Base-by-base conservation (phyloP, 2,888 invertebrate species). In the Chrysomela aeneicollis region DNA sequence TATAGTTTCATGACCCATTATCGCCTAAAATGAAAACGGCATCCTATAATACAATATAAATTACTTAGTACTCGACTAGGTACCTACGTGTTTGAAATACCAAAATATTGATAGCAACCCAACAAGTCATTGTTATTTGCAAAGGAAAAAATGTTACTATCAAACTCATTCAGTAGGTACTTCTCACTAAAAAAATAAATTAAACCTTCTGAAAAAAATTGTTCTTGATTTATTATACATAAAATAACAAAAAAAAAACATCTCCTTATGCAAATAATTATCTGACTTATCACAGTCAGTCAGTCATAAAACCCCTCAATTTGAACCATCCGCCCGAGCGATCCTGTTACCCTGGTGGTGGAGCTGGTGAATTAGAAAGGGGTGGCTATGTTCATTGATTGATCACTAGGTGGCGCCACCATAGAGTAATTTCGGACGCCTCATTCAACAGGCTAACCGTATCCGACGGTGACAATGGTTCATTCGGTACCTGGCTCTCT, bases 401-500 rank as follows among this genome's bases (percentile, higher is more conserved):
- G 50, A 63, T 54, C 65, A 49, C 65, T 21, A 59, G 64, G 65
- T 69, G 69, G 69, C 69, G 69, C 63, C 57, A 64, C 37, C 12
- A 46, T 47, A 46, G 18, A 46, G 17, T 18, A 54, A 37, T 59
- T 42, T 54, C 17, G 46, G 19, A 19, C 32, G 53, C 35, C 55
- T 30, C 19, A 50, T 62, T 61, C 17, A 37, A 51, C 53, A 54
- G 62, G 26, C 57, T 21, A 42, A 42, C 1, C 42, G 18, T 32
- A 21, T 12, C 55, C 37, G 19, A 15, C 18, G 19, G 47, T 19
- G 22, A 42, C 55, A 42, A 42, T 55, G 22, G 22, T 30, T 6
- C 22, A 47, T 37, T 26, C 26, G 26, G 26, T 26, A 26, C n/a
- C n/a, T n/a, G 26, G 26, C 26, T 26, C 26, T 26, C 6, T 46